Conservation (phyloP, 2,113 vertebrate genomes). For the Cygnus buccinator region DNA sequence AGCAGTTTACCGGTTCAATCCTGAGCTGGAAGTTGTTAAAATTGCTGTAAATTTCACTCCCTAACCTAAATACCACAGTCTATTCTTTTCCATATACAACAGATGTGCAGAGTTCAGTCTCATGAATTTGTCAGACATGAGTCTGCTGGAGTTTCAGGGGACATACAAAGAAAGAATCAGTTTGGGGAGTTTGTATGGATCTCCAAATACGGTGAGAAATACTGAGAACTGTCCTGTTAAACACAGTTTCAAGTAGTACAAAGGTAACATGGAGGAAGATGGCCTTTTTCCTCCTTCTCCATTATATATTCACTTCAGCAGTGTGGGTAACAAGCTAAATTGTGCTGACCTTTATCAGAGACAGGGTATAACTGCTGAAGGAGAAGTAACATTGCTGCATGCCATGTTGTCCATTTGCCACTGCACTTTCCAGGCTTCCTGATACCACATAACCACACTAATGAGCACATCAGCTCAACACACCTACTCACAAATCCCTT, state of each 20-base stretch:
- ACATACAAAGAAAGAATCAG: not conserved
- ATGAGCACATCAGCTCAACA: slow-evolving; percentile 31
- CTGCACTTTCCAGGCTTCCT: slow-evolving; percentile 29
- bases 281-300: not conserved
- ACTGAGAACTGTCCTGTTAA: not conserved
- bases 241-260: not conserved
- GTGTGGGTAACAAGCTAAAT: slow-evolving; percentile 26
- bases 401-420: not conserved
- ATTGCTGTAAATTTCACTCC: not conserved
- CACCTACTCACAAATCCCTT: slow-evolving; percentile 16
- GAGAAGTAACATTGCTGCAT: not conserved
- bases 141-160: not conserved
- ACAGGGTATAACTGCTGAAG: slow-evolving; percentile 9
- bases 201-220: not conserved
- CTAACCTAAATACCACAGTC: not conserved
- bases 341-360: slow-evolving; percentile 62
- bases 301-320: slow-evolving; percentile 15
- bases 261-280: not conserved
- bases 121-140: not conserved
- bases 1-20: not conserved
- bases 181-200: not conserved
- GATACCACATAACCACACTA: slow-evolving; percentile 42
- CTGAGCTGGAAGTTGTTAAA: not conserved
- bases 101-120: not conserved
- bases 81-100: not conserved